Base-by-base conservation (phyloP, 2,888 invertebrate species). In the Nebria salina region DNA sequence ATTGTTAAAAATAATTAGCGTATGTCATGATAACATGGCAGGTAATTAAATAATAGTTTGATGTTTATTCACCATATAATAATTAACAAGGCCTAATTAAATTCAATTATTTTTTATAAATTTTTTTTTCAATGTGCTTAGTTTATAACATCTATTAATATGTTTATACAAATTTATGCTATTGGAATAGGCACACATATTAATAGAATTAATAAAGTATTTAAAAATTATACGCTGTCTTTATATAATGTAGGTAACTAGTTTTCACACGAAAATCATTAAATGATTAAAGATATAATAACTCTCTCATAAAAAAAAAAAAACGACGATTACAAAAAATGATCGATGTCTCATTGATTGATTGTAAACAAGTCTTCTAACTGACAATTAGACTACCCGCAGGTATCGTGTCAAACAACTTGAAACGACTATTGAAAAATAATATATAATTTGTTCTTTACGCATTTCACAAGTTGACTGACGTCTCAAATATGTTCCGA, bases 381-480 rank as follows among this genome's bases (percentile, higher is more conserved):
- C 54, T 54, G 54, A 54, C 54, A 54, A 54, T 54, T 54, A 54
- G 54, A 54, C 54, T 2, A 54, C 54, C 54, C 54, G 54, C 54
- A 54, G 54, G 54, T 54, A 54, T 13, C 54, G 13, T 54, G 54
- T 54, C 54, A 54, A 54, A 54, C 54, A 54, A 54, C 54, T 8
- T 54, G 54, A 8, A 54, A 54, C 54, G 54, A 54, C 54, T 13
- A 54, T 54, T 54, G 54, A 54, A 54, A 70, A 70, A 70, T 70
- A 70, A 70, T 70, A 26, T 70, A 70, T 70, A 70, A 70, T 70
- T 70, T 70, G 70, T 70, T 70, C 15, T 70, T 34, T 70, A 70
- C 26, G 70, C 70, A 25, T 34, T 70, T 70, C 70, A 70, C 70
- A 15, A 20, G 4, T 26, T 70, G 70, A 66, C 15, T 66, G 66